Conservation (phyloP, 1,140 invertebrate genomes). For the Tribolium madens region DNA sequence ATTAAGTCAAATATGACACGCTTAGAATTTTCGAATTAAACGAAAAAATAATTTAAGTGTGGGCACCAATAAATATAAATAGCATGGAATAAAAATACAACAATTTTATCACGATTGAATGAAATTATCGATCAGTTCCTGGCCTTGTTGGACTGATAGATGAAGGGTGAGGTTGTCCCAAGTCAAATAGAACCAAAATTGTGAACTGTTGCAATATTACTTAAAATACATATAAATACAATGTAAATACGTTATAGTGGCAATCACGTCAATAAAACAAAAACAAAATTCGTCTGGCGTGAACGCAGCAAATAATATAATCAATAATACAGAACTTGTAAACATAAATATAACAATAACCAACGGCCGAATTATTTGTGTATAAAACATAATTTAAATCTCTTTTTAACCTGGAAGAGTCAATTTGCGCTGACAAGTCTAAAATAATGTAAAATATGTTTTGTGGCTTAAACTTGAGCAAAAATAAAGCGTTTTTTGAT, state of each 20-base stretch:
- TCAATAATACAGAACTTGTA: not conserved
- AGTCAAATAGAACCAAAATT: not conserved
- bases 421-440: too few relatives aligned
- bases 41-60: not conserved
- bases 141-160: slow-evolving; percentile 7
- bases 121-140: slow-evolving; percentile 27
- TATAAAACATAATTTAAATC: too few relatives aligned
- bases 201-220: not conserved
- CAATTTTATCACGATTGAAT: slow-evolving; percentile 32
- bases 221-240: not conserved
- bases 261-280: not conserved
- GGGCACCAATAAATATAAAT: slow-evolving; percentile 10
- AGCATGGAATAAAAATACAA: slow-evolving; percentile 10
- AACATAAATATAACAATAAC: not conserved
- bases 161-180: slow-evolving; percentile 8
- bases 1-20: not conserved
- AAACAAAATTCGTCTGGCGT: not conserved
- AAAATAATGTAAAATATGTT: too few relatives aligned
- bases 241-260: not conserved
- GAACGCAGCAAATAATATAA: not conserved
- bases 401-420: too few relatives aligned
- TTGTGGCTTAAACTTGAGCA: too few relatives aligned
- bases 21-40: not conserved
- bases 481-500: too few relatives aligned
- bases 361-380: not conserved